Conservation (phyloP, 2,888 invertebrate genomes). For the Lydus trimaculatus region DNA sequence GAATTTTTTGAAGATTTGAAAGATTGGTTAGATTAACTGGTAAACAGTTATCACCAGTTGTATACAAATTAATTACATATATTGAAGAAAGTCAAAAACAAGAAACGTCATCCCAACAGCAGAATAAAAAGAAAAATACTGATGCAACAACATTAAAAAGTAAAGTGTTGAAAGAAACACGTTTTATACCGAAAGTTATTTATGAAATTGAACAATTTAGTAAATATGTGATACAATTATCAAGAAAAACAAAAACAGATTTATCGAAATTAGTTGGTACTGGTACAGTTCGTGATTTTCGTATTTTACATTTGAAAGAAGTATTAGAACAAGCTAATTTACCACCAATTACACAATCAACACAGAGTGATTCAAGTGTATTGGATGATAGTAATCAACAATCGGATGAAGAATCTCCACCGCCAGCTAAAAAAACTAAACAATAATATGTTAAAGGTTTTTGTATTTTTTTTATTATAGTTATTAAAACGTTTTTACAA, state of each 20-base stretch:
- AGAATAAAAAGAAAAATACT: conserved; percentile 49
- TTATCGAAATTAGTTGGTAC: conserved; percentile 66
- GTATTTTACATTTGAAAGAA: conserved; percentile 63
- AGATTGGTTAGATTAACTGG: conserved; percentile 67
- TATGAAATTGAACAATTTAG: conserved; percentile 71
- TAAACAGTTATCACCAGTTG: conserved; percentile 65
- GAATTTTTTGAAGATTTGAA: conserved; percentile 61
- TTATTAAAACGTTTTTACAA: neutral
- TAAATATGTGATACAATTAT: conserved; percentile 66
- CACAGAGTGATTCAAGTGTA: conserved; percentile 24
- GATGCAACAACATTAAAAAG: conserved; percentile 55
- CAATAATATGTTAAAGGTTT: neutral
- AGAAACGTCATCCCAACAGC: conserved; percentile 43
- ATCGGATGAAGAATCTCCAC: conserved; percentile 28
- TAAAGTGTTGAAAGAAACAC: conserved; percentile 68
- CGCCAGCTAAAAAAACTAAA: conserved; percentile 38
- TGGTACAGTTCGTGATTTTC: conserved; percentile 71
- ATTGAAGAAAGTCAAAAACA: conserved; percentile 64
- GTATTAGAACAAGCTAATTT: conserved; percentile 58
- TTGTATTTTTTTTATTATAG: neutral
- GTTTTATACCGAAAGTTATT: conserved; percentile 70
- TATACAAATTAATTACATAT: conserved; percentile 67
- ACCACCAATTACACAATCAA: conserved; percentile 23
- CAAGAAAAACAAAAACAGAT: conserved; percentile 67
- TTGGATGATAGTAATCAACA: conserved; percentile 23